Percentiles rank a stretch among this genome's conserved stretches.
Evolutionary conservation across 2,113 vertebrate genomes (phyloP).

Genomic region (Zosterops pallidus): DNA sequence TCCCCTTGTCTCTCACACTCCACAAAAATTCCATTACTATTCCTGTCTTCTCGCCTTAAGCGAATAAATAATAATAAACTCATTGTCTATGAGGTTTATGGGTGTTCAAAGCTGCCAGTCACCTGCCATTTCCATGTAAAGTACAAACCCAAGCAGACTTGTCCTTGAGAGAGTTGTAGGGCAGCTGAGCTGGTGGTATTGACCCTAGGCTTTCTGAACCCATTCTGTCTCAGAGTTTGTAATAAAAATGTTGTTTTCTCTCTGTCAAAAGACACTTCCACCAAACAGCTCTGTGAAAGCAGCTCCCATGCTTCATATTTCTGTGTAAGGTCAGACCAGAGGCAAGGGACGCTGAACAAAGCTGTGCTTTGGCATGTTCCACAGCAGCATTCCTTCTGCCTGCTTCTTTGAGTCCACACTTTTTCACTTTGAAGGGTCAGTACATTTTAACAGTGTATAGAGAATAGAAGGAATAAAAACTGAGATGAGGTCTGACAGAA

Average conservation of each 20-base stretch:
- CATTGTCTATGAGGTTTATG: not conserved
- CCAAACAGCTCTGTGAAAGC: not conserved
- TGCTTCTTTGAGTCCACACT: not conserved
- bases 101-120: not conserved
- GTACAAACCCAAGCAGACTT: not conserved
- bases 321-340: not conserved
- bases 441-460: not conserved
- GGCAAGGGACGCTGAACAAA: not conserved
- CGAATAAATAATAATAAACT: slow-evolving; percentile 28
- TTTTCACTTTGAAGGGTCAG: not conserved
- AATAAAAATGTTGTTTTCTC: not conserved
- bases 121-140: not conserved
- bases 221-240: not conserved
- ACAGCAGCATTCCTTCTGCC: not conserved
- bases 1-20: not conserved
- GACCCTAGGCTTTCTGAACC: not conserved
- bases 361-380: not conserved
- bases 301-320: not conserved
- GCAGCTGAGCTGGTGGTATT: not conserved
- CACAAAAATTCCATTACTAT: slow-evolving; percentile 10
- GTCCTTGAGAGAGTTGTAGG: not conserved
- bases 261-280: not conserved
- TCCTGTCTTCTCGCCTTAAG: not conserved
- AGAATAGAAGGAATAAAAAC: not conserved
- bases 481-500: not conserved